Evolutionary conservation across 2,797 vertebrate species (phyloP), one percentile per base, ranked within the genome.

Genomic region (Xerus rutilus): DNA sequence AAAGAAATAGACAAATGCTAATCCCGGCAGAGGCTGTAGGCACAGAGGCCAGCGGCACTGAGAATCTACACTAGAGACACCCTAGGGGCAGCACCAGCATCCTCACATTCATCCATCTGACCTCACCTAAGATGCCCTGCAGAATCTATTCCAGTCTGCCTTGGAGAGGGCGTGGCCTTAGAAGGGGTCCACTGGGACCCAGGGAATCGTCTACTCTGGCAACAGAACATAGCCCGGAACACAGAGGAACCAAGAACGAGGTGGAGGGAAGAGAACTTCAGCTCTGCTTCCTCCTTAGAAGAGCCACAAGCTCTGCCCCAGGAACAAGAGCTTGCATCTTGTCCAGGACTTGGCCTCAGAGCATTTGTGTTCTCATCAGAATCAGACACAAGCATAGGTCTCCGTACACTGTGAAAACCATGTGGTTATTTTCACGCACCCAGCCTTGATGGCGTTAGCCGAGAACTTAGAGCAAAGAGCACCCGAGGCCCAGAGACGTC

Each of bases 341-440:
- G 17, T 65, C 79, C 43, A 9, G 39, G 72, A 62, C 57, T 94
- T 20, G 64, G 81, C 84, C n/a, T 74, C n/a, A 54, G 64, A 0
- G 17, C 21, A 43, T 5, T 35, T 30, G 11, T 8, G 3, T 30
- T 54, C 67, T n/a, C 13, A 0, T 30, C 14, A 8, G 62, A 70
- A n/a, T 67, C 47, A 1, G 2, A 62, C 5, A 25, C 0, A 21
- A 78, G 30, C 1, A 1, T 5, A 0, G 5, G 62, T 45, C 28
- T 72, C 72, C 65, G 54, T 10, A 57, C 23, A 21, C 52, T 30
- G 17, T 30, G 69, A 39, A 45, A 57, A 70, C 15, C 5, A n/a
- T 0, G 12, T 1, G 0, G 47, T 52, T 59, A 76, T 25, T 18
- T 59, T 64, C 12, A 21, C 0, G 30, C 7, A 3, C 57, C 69